Conservation (phyloP, 2,113 vertebrate genomes). For the Gavia stellata region DNA sequence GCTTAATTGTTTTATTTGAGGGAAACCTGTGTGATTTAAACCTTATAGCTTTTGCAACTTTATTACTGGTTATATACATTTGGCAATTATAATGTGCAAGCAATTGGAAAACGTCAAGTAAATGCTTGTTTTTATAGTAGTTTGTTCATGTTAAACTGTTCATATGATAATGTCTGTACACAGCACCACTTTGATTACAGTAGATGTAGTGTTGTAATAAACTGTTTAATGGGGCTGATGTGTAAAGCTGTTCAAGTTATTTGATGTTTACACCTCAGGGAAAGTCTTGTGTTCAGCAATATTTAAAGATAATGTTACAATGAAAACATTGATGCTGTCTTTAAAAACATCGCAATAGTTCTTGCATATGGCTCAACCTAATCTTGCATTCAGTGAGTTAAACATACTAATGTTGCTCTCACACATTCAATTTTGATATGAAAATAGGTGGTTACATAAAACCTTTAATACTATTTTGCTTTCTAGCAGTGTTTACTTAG, state of each 20-base stretch:
- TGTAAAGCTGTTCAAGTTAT: conserved; percentile 88
- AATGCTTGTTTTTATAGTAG: conserved; percentile 94
- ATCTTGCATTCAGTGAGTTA: conserved; percentile 73
- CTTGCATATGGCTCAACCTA: conserved; percentile 75
- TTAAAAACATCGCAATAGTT: conserved; percentile 74
- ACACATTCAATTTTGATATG: conserved; percentile 72
- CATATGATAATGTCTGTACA: conserved; percentile 93
- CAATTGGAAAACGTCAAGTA: conserved; percentile 85
- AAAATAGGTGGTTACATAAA: conserved; percentile 66
- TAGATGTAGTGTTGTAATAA: conserved; percentile 99
- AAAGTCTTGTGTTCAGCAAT: conserved; percentile 85
- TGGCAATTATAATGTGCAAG: conserved; percentile 87
- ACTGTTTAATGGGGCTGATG: conserved; percentile 94
- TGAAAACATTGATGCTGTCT: conserved; percentile 76
- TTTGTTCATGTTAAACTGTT: conserved; percentile 87
- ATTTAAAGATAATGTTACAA: conserved; percentile 80
- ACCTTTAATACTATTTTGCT: conserved; percentile 75
- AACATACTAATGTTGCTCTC: conserved; percentile 72
- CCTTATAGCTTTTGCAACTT: conserved; percentile 85
- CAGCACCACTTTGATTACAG: conserved; percentile 94
- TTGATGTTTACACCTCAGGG: conserved; percentile 88
- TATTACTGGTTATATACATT: conserved; percentile 86
- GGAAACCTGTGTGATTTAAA: conserved; percentile 87
- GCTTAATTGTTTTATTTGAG: conserved; percentile 95
- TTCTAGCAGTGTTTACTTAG: conserved; percentile 74